Evolutionary conservation across 2,888 invertebrate genomes (phyloP), one percentile per base, ranked within the genome.

Genomic region (Eledone cirrhosa): DNA sequence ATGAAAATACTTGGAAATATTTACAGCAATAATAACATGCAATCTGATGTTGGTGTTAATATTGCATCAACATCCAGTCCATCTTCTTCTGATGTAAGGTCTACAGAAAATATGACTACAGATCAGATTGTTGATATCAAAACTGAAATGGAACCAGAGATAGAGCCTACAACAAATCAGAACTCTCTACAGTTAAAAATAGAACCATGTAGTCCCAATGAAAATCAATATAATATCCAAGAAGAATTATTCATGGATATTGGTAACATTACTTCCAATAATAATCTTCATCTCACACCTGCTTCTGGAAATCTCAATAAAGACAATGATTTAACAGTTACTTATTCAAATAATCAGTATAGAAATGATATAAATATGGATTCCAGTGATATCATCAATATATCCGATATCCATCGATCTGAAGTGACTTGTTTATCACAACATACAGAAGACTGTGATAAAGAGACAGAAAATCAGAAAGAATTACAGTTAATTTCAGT

Each of bases 181-280:
- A 41, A 41, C 41, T 41, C 41, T 41, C 41, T 41, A 41, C 72
- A 33, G 8, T 14, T 72, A 41, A 72, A 72, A 72, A 41, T 72
- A 7, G 72, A 72, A 72, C 72, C 72, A 2, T 41, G 72, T 72
- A 16, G 41, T 72, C 72, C 72, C 22, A 22, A 31, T 72, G 72
- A 72, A n/a, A 33, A 41, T 41, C 72, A 41, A 11, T 72, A 72
- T 33, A 41, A 31, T 41, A 72, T 72, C 7, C 72, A 72, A n/a
- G 72, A 72, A 22, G 72, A 72, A 13, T 72, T 72, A 72, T 72
- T 72, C 22, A 72, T 72, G 31, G 33, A 72, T 13, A 41, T 72
- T 33, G 31, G 41, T 31, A 72, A 14, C 33, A 72, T 72, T 41
- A 8, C 33, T 72, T 72, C 72, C 72, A 72, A 72, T n/a, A 72